Evolutionary conservation across 1,140 invertebrate species (phyloP).

Genomic region (Nixonia krombeini): DNA sequence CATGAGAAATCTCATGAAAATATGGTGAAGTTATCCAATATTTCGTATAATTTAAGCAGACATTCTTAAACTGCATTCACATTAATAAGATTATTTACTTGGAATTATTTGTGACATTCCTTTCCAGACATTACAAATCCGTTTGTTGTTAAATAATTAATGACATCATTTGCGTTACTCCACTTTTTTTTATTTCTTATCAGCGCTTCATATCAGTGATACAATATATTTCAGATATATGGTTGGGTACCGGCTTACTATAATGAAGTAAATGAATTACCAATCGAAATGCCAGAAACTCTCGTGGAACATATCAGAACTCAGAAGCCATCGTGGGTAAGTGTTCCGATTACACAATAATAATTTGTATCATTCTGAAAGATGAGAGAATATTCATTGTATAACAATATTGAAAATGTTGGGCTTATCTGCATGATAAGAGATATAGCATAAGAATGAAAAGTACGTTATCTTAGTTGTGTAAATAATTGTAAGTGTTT

Average conservation of each 20-base stretch:
- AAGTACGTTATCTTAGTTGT: background rate
- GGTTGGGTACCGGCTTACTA: slow-evolving; percentile 83
- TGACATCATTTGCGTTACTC: too few relatives aligned
- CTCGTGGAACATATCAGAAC: slow-evolving; percentile 76
- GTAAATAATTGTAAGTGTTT: background rate
- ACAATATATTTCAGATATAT: slow-evolving; percentile 74
- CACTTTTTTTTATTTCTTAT: too few relatives aligned
- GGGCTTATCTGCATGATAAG: background rate
- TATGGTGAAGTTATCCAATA: too few relatives aligned
- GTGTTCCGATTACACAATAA: slow-evolving; percentile 2
- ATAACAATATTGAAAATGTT: background rate
- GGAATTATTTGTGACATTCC: too few relatives aligned
- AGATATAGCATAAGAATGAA: background rate
- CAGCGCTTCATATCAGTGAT: slow-evolving; percentile 49
- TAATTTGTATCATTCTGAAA: background rate
- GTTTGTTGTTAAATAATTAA: too few relatives aligned
- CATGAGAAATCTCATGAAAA: too few relatives aligned
- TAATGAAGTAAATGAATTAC: slow-evolving; percentile 75
- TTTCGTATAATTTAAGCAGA: too few relatives aligned
- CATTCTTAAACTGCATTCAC: too few relatives aligned
- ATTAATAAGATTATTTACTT: too few relatives aligned
- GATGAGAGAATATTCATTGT: too few relatives aligned
- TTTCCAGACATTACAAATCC: too few relatives aligned
- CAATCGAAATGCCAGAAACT: slow-evolving; percentile 77
- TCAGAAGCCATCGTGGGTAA: slow-evolving; percentile 51